Conservation (phyloP, 2,113 vertebrate species). For the Pomatostomus ruficeps region DNA sequence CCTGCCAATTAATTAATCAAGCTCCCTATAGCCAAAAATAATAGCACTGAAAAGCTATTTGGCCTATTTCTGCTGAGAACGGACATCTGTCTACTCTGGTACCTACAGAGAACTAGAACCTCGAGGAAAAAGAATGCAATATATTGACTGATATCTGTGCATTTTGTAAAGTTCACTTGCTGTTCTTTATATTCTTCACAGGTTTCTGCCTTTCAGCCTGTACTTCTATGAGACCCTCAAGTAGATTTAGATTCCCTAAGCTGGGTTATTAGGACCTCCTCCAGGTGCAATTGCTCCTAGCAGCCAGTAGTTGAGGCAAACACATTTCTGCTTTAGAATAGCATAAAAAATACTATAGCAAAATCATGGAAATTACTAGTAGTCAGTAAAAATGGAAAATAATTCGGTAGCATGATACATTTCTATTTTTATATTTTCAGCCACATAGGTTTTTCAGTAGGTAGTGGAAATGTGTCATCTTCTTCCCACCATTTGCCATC, state of each 20-base stretch:
- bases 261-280: not conserved
- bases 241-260: not conserved
- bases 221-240: not conserved
- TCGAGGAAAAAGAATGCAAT: not conserved
- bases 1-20: not conserved
- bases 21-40: not conserved
- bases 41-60: not conserved
- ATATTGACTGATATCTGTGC: not conserved
- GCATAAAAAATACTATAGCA: not conserved
- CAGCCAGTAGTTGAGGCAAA: not conserved
- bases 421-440: not conserved
- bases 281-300: not conserved
- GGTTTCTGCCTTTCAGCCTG: not conserved
- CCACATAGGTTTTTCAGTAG: not conserved
- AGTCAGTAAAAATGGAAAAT: not conserved
- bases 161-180: not conserved
- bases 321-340: not conserved
- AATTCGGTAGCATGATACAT: not conserved
- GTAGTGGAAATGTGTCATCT: not conserved
- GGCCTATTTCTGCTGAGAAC: not conserved
- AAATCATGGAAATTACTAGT: not conserved
- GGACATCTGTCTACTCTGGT: not conserved
- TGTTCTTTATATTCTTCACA: not conserved
- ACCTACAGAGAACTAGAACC: not conserved
- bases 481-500: not conserved